Evolutionary conservation across 2,888 invertebrate species (phyloP), one percentile per base, ranked within the genome.

Genomic region (Leptarthrus brevirostris): DNA sequence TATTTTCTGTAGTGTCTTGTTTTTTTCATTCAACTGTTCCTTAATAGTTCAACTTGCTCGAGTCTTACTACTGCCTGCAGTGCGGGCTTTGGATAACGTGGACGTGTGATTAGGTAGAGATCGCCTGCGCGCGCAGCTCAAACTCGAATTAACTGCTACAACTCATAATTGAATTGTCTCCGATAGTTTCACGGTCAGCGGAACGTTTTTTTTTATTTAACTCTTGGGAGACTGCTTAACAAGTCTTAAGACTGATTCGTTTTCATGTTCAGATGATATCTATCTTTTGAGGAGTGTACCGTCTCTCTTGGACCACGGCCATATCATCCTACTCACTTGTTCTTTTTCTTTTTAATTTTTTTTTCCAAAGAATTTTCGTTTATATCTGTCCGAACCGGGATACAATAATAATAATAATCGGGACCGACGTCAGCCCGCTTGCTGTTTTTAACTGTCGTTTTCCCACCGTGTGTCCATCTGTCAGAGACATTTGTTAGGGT

Each of bases 121-220:
- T 12, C 44, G 3, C 30, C 30, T 30, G 30, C 30, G 8, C 18
- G 18, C 20, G 20, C 30, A 56, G 34, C 24, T 61, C 16, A 22
- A 36, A 5, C 14, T 36, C 1, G 18, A 4, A 8, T 34, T 16
- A 40, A 40, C 16, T 36, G 5, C 12, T n/a, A 64, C 44, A 40
- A 44, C 14, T 44, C 64, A 20, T 64, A 64, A 64, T 26, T 64
- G 44, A 64, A 64, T 64, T 44, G 64, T 47, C 44, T 64, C 47
- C 24, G 47, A 40, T 44, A 8, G 34, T 14, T 14, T 30, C n/a
- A 34, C 40, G 36, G 36, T 58, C 58, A 36, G 36, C 16, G 24
- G 3, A 49, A n/a, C n/a, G n/a, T n/a, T n/a, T 49, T 49, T n/a
- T 49, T 3, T 49, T 18, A 14, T 3, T 12, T 47, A 12, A 16